Evolutionary conservation across 2,888 invertebrate genomes (phyloP), one percentile per base, ranked within the genome.

Genomic region (Dasypolia templi): DNA sequence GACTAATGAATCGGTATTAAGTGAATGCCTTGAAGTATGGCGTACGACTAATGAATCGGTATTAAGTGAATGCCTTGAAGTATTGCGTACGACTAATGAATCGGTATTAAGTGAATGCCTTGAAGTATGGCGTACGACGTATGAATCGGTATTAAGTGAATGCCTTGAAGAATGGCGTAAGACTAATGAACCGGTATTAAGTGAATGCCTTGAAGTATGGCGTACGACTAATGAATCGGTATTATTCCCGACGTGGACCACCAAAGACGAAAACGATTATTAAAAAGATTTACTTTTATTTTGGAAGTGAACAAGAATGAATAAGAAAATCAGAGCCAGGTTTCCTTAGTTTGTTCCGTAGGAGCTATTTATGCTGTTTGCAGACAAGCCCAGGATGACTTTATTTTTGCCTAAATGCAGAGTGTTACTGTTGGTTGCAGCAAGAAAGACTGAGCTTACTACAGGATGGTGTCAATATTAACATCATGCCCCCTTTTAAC

Each of bases 1-100:
- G 26, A 58, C 46, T 67, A 75, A 75, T 59, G 59, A 75, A 55
- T 22, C 53, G 46, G 32, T 61, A 6, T 55, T 75, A 39, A 26
- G 35, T 44, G 32, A 51, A 22, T 22, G 61, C 32, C 72, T 26
- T 35, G 0, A 42, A 51, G 51, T 51, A 26, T 51, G 61, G 26
- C 51, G 61, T 26, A 5, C 5, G 26, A 58, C 46, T 67, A 75
- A 75, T 59, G 59, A 75, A 55, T 22, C 53, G 46, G 32, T 61
- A 6, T 55, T 75, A 39, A 26, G 35, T 44, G 32, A 51, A 22
- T 22, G 61, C 32, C 72, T 26, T 35, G 0, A 42, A 51, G 51
- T 51, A 26, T 51, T 51, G 26, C 51, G 61, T 26, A 5, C 5
- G 26, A 58, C 46, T 67, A 75, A 75, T 59, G 59, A 75, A 55